Conservation (phyloP, 2,888 invertebrate species). For the Lumbricus terrestris region DNA sequence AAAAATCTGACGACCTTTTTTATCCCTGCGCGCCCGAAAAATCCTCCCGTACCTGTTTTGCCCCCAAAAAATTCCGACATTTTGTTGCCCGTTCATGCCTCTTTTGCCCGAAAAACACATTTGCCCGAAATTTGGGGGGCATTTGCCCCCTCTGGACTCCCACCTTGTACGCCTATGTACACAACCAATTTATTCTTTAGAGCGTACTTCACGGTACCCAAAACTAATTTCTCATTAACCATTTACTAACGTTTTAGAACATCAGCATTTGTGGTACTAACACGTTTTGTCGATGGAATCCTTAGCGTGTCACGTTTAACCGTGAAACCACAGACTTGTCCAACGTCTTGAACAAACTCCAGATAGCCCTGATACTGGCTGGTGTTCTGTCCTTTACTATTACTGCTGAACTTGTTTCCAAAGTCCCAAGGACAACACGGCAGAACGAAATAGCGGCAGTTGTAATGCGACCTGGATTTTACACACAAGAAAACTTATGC, state of each 20-base stretch:
- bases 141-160: too few species aligned
- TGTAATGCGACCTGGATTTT: conserved; percentile 42
- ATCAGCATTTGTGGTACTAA: conserved; percentile 49
- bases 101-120: too few species aligned
- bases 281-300: conserved; percentile 94
- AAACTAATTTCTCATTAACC: background rate
- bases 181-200: background rate
- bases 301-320: conserved; percentile 78
- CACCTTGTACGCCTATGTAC: background rate
- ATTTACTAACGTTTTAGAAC: background rate
- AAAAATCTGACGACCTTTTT: too few species aligned
- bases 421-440: conserved; percentile 95
- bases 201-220: background rate
- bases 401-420: conserved; percentile 77
- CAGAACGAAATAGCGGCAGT: conserved; percentile 80
- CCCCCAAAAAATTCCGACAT: too few species aligned
- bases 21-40: too few species aligned
- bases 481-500: background rate
- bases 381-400: conserved; percentile 45
- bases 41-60: too few species aligned
- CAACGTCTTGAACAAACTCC: conserved; percentile 59
- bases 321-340: conserved; percentile 76
- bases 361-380: conserved; percentile 73
- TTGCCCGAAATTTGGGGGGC: too few species aligned
- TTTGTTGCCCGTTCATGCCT: too few species aligned